These are phyloP conservation scores for Chascanopsetta lugubris DNA, from an alignment of 2,113 vertebrate species.

Conservation along the genomic window DNA sequence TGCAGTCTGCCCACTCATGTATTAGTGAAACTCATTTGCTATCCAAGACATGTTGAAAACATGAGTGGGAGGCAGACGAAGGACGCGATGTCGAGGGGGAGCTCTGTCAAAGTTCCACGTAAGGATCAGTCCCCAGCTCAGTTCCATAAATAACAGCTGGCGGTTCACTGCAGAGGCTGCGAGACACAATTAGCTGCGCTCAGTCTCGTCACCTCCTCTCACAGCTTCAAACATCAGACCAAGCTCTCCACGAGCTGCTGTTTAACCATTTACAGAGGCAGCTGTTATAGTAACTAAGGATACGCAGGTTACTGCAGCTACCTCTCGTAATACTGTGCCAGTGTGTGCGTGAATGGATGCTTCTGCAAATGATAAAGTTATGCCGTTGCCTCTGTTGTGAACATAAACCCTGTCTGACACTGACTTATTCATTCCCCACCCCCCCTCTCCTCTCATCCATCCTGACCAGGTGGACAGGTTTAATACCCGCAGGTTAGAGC, in stretches of 20 bases:
- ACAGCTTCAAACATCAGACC: not conserved
- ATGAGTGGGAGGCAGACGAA: not conserved
- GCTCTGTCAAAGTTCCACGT: constrained; percentile 28
- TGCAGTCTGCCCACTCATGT: no score
- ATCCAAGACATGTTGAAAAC: constrained; percentile 5
- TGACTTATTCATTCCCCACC: not conserved
- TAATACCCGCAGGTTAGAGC: not conserved
- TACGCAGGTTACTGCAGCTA: not conserved
- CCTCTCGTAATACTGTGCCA: not conserved
- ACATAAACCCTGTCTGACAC: not conserved
- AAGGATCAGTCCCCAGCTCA: constrained; percentile 33
- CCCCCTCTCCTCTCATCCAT: not conserved
- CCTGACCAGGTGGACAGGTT: not conserved
- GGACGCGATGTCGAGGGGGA: not conserved
- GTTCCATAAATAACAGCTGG: constrained; percentile 55
- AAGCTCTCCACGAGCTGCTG: constrained; percentile 1
- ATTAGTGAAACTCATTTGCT: not conserved
- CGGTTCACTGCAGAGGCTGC: constrained; percentile 13
- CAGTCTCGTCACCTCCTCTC: constrained; percentile 32
- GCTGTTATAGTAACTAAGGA: not conserved
- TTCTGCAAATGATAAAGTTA: not conserved
- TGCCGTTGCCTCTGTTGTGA: not conserved
- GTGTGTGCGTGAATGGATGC: not conserved
- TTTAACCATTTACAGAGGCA: constrained; percentile 37
- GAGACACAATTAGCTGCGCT: constrained; percentile 21